Percentiles rank a stretch among this genome's conserved stretches.
These are phyloP conservation scores for Colletes latitarsis DNA, from an alignment of 1,140 invertebrate genomes.

Conservation along the genomic window DNA sequence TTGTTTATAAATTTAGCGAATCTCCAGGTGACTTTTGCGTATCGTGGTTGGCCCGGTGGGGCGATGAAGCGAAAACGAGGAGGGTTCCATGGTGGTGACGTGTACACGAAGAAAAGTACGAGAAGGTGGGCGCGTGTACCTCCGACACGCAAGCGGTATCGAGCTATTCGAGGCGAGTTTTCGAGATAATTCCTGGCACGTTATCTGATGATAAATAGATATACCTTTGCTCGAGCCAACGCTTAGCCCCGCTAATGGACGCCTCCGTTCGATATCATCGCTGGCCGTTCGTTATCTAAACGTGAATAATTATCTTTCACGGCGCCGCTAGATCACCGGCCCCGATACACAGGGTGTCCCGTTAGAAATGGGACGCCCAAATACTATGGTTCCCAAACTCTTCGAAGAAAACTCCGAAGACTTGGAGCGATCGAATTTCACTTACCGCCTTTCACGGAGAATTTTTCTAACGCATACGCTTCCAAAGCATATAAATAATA, in stretches of 20 bases:
- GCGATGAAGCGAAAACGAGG: not conserved
- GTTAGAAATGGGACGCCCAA: no score
- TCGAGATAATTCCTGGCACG: constrained; percentile 67
- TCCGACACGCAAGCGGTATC: constrained; percentile 72
- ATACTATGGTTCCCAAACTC: no score
- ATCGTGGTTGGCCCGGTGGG: no score
- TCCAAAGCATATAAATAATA: no score
- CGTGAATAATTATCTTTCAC: constrained; percentile 76
- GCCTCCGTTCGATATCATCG: constrained; percentile 73
- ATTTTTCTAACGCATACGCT: no score
- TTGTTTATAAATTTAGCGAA: no score
- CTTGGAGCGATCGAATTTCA: no score
- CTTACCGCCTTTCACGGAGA: no score
- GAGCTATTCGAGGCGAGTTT: constrained; percentile 66
- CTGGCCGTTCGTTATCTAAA: constrained; percentile 76
- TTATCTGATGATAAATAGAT: constrained; percentile 77
- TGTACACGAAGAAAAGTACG: constrained; percentile 5
- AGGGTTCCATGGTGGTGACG: not conserved
- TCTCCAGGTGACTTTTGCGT: no score
- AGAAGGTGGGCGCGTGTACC: constrained; percentile 8
- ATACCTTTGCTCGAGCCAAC: constrained; percentile 58
- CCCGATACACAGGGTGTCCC: constrained; percentile 39
- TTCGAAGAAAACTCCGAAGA: no score
- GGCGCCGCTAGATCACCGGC: constrained; percentile 59
- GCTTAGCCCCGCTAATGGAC: constrained; percentile 73